phyloP scores from a whole-genome alignment of 2,113 vertebrate genomes.

The Hydropotes inermis region DNA sequence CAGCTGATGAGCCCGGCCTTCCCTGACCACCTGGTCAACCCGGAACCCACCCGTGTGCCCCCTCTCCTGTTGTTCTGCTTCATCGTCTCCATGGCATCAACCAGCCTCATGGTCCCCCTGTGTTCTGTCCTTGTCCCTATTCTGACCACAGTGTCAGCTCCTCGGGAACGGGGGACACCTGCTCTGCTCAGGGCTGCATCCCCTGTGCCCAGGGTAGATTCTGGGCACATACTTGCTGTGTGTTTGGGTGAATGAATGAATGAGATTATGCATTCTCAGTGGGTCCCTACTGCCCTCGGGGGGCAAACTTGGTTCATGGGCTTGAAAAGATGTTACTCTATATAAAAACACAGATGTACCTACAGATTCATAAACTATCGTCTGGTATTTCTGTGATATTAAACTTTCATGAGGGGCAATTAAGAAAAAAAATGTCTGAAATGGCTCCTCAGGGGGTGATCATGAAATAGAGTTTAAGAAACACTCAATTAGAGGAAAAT shows the following conservation, averaged over 20 bases:
- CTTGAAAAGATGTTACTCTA: not conserved
- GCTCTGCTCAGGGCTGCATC: not conserved
- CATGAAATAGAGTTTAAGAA: not conserved
- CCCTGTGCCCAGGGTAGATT: not conserved
- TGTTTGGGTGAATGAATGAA: not conserved
- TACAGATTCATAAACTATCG: rapidly evolving
- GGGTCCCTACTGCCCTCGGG: rapidly evolving
- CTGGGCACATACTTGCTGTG: not conserved
- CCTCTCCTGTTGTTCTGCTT: too few relatives aligned
- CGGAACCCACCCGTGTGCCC: rapidly evolving
- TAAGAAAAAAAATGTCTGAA: not conserved
- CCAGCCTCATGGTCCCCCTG: not conserved
- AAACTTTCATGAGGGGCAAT: not conserved
- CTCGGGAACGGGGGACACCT: rapidly evolving
- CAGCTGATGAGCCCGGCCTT: not conserved
- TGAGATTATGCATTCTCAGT: not conserved
- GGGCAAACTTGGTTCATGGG: not conserved
- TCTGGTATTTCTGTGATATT: not conserved
- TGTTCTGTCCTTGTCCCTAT: not conserved
- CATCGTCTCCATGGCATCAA: not conserved
- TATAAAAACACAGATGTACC: not conserved
- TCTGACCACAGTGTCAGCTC: not conserved
- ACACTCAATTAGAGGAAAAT: not conserved
- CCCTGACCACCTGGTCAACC: too few relatives aligned
- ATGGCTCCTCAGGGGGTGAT: not conserved